Evolutionary conservation across 2,113 vertebrate genomes (phyloP).

Genomic region (Sialia sialis): DNA sequence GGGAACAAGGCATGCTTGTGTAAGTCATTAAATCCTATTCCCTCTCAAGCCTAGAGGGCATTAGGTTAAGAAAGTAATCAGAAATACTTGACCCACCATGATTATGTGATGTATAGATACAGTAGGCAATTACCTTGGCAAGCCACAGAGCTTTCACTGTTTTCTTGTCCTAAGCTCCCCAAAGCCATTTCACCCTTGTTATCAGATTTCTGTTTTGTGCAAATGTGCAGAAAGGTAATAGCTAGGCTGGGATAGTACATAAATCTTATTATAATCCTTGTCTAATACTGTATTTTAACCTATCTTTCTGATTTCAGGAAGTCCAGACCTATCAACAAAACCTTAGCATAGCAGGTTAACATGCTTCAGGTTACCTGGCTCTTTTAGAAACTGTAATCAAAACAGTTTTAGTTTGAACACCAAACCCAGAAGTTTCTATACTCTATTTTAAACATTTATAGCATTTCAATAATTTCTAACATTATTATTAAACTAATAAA

Average conservation of each 20-base stretch:
- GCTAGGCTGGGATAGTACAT: not conserved
- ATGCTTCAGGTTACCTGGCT: not conserved
- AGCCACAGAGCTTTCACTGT: not conserved
- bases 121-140: not conserved
- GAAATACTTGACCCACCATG: not conserved
- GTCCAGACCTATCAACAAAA: constrained; percentile 5
- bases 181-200: not conserved
- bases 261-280: not conserved
- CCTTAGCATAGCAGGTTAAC: not conserved
- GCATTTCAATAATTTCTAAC: constrained; percentile 39
- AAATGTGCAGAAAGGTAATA: not conserved
- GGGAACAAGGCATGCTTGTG: not conserved
- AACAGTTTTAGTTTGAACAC: constrained; percentile 8
- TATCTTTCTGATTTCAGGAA: constrained; percentile 21
- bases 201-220: not conserved
- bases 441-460: constrained; percentile 31
- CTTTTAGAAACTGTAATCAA: not conserved
- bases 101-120: not conserved
- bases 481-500: constrained; percentile 40
- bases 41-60: not conserved
- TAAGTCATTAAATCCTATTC: constrained; percentile 11
- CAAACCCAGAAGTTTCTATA: not conserved
- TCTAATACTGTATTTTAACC: not conserved
- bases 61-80: constrained; percentile 37
- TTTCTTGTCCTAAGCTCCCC: not conserved